Percentiles rank a stretch among this genome's conserved stretches.
phyloP scores from a whole-genome alignment of 2,888 invertebrate species.

The Piscicola geometra region DNA sequence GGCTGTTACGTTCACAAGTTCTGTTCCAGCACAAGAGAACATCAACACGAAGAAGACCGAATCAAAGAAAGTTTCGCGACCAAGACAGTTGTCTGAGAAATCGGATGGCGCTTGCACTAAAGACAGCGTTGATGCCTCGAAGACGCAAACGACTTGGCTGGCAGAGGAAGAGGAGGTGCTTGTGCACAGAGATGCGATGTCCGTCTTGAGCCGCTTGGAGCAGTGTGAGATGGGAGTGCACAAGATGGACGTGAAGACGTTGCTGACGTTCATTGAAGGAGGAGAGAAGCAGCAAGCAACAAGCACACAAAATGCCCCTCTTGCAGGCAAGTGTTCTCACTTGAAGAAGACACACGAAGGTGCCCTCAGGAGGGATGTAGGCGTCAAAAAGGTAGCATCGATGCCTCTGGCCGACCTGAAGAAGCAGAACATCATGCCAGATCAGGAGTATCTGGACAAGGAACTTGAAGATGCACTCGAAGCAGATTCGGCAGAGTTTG shows the following conservation, averaged over 20 bases:
- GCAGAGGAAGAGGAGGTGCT: not conserved
- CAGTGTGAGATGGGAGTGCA: not conserved
- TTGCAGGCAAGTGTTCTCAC: not conserved
- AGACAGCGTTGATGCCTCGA: no score
- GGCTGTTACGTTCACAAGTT: no score
- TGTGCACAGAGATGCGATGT: not conserved
- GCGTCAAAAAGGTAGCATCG: not conserved
- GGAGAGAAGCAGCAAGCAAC: not conserved
- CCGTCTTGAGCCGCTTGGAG: not conserved
- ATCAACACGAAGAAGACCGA: not conserved
- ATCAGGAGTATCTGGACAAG: slow-evolving; percentile 1
- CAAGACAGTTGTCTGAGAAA: not conserved
- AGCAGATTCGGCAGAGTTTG: not conserved
- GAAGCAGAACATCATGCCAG: not conserved
- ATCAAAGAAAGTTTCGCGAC: not conserved
- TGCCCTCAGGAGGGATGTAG: not conserved
- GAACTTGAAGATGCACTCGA: not conserved
- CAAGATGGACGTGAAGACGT: not conserved
- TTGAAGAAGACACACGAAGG: no score
- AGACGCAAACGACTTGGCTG: no score
- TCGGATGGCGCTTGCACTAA: not conserved
- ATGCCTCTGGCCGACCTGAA: not conserved
- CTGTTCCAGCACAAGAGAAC: not conserved
- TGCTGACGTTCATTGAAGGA: slow-evolving; percentile 10
- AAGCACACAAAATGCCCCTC: not conserved